Percentiles rank a stretch among this genome's conserved stretches.
Conservation (phyloP, 1,140 invertebrate species). For the Drosophila miranda region DNA sequence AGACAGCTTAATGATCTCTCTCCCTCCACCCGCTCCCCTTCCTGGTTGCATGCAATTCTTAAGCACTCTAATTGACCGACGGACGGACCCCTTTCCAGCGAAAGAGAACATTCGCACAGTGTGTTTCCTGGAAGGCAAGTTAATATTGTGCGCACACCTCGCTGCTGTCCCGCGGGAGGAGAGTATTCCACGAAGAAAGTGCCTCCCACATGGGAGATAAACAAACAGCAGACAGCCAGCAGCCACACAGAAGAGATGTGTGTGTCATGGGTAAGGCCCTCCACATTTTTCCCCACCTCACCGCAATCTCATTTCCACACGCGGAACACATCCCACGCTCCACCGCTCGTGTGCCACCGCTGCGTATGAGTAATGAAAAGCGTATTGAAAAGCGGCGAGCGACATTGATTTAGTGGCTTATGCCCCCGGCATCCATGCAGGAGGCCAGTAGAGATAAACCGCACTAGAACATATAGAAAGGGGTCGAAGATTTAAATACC, state of each 20-base stretch:
- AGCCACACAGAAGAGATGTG: conserved; percentile 24
- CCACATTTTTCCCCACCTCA: neutral
- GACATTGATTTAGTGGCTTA: conserved; percentile 75
- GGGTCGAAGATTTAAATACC: too few species aligned
- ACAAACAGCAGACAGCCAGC: conserved; percentile 12
- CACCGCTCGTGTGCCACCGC: conserved; percentile 35
- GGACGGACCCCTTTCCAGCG: conserved; percentile 9
- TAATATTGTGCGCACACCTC: conserved; percentile 4
- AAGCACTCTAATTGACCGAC: conserved; percentile 21
- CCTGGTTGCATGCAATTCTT: conserved; percentile 38
- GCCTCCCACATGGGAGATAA: conserved; percentile 26
- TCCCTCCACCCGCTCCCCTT: conserved; percentile 19
- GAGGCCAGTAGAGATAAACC: conserved; percentile 21
- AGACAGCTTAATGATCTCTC: conserved; percentile 49
- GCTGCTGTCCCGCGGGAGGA: conserved; percentile 13
- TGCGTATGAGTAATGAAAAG: conserved; percentile 71
- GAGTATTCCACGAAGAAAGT: conserved; percentile 39
- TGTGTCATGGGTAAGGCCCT: conserved; percentile 55
- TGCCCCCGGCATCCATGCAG: conserved; percentile 35
- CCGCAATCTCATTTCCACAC: neutral
- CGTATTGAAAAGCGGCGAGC: conserved; percentile 62
- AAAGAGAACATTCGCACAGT: neutral
- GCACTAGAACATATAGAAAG: neutral
- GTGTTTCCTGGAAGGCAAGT: conserved; percentile 35
- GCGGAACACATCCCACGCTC: conserved; percentile 48